These are phyloP conservation scores for Drosophila suzukii DNA, from an alignment of 1,140 invertebrate species.

Conservation along the genomic window DNA sequence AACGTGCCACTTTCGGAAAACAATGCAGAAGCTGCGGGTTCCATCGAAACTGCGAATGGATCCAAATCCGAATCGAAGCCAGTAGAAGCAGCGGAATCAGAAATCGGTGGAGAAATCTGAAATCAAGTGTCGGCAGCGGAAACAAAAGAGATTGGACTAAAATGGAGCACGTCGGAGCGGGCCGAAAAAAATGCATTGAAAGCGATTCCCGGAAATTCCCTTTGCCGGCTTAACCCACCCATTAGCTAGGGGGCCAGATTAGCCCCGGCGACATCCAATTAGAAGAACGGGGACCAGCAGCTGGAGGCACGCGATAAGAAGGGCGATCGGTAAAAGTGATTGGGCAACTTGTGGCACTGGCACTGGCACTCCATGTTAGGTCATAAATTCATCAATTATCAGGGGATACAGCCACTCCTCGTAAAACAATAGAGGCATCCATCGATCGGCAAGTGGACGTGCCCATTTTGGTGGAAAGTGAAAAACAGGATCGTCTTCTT, in stretches of 20 bases:
- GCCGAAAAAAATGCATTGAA: constrained; percentile 18
- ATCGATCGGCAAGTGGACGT: background rate
- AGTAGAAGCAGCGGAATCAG: constrained; percentile 13
- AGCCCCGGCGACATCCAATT: constrained; percentile 15
- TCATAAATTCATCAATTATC: constrained; percentile 47
- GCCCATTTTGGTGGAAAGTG: constrained; percentile 11
- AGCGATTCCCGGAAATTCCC: constrained; percentile 20
- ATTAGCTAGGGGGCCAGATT: constrained; percentile 17
- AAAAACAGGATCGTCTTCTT: constrained; percentile 34
- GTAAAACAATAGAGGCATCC: constrained; percentile 22
- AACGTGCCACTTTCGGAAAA: constrained; percentile 40
- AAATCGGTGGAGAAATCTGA: constrained; percentile 39
- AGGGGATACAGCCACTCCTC: constrained; percentile 32
- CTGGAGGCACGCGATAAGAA: constrained; percentile 31
- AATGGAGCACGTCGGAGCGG: constrained; percentile 39
- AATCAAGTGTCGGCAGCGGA: constrained; percentile 33
- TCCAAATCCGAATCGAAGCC: background rate
- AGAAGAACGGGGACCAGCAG: constrained; percentile 3
- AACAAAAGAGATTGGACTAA: constrained; percentile 31
- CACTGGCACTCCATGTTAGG: constrained; percentile 12
- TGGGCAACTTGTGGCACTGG: background rate
- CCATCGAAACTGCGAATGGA: constrained; percentile 2
- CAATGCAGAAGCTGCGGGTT: constrained; percentile 38
- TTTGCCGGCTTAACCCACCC: constrained; percentile 19
- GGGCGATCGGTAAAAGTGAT: constrained; percentile 28